Evolutionary conservation across 2,888 invertebrate genomes (phyloP).

Genomic region (Oligia fasciuncula): DNA sequence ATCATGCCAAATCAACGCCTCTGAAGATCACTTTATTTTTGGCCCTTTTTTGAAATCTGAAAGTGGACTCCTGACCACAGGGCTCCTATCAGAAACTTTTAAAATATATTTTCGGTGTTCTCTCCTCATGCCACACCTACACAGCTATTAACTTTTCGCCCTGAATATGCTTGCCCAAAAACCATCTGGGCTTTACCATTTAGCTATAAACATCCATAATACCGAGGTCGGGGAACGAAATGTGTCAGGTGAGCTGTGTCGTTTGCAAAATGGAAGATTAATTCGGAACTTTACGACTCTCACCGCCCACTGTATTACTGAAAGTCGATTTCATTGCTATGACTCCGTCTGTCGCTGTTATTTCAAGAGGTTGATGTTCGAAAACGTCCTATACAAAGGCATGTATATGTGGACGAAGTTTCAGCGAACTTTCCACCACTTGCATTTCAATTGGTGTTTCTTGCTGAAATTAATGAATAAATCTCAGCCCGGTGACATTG

Average conservation of each 20-base stretch:
- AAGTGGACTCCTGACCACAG: too few relatives aligned
- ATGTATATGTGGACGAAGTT: slow-evolving; percentile 4
- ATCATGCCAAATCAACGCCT: too few relatives aligned
- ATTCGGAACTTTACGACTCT: slow-evolving; percentile 58
- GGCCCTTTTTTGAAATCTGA: too few relatives aligned
- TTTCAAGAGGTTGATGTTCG: slow-evolving; percentile 28
- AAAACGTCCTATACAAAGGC: not conserved
- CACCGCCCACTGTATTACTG: slow-evolving; percentile 41
- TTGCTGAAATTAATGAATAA: slow-evolving; percentile 32
- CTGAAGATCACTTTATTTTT: too few relatives aligned
- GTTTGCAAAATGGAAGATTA: slow-evolving; percentile 57
- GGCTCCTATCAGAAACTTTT: too few relatives aligned
- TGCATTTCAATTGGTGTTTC: slow-evolving; percentile 12
- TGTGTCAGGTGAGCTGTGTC: slow-evolving; percentile 50
- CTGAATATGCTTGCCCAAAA: too few relatives aligned
- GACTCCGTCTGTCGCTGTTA: slow-evolving; percentile 11
- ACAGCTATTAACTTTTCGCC: too few relatives aligned
- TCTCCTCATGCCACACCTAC: too few relatives aligned
- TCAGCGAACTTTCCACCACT: slow-evolving; percentile 11
- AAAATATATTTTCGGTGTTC: too few relatives aligned
- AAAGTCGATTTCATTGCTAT: slow-evolving; percentile 49
- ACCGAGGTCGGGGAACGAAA: slow-evolving; percentile 52
- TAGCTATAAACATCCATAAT: slow-evolving; percentile 50
- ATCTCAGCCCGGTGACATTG: slow-evolving; percentile 27
- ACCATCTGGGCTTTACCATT: too few relatives aligned